These are phyloP conservation scores for Drosophila sucinea DNA, from an alignment of 1,140 invertebrate genomes.

Conservation along the genomic window DNA sequence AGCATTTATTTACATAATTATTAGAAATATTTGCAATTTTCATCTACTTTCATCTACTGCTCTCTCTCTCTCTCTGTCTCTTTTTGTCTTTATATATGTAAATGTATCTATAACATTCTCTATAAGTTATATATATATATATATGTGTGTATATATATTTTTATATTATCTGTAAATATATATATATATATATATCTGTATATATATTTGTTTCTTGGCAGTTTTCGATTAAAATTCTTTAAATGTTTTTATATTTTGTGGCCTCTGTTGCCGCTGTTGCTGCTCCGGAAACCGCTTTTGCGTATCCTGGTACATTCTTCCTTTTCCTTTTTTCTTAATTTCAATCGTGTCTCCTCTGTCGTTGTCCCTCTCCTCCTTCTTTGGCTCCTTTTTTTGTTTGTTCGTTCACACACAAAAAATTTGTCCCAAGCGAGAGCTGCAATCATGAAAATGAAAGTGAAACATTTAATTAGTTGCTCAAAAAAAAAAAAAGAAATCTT, in stretches of 20 bases:
- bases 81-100: slow-evolving; percentile 28
- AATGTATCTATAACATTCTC: slow-evolving; percentile 32
- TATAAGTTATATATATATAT: slow-evolving; percentile 15
- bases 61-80: slow-evolving; percentile 18
- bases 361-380: slow-evolving; percentile 27
- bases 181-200: slow-evolving; percentile 35
- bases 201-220: slow-evolving; percentile 64
- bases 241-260: slow-evolving; percentile 50
- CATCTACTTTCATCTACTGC: background rate
- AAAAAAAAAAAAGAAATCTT: slow-evolving; percentile 32
- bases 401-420: slow-evolving; percentile 5
- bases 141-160: slow-evolving; percentile 46
- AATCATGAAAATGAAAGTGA: slow-evolving; percentile 10
- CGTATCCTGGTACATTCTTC: slow-evolving; percentile 25
- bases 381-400: slow-evolving; percentile 33
- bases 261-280: slow-evolving; percentile 28
- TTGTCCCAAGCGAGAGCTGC: background rate
- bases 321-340: slow-evolving; percentile 15
- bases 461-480: slow-evolving; percentile 57
- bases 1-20: slow-evolving; percentile 78
- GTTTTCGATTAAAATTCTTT: slow-evolving; percentile 79
- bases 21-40: slow-evolving; percentile 42
- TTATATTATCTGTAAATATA: slow-evolving; percentile 44
- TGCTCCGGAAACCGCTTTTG: slow-evolving; percentile 25
- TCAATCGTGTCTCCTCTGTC: slow-evolving; percentile 21